These are phyloP conservation scores for Drosophila differens DNA, from an alignment of 2,888 invertebrate species.

Conservation along the genomic window DNA sequence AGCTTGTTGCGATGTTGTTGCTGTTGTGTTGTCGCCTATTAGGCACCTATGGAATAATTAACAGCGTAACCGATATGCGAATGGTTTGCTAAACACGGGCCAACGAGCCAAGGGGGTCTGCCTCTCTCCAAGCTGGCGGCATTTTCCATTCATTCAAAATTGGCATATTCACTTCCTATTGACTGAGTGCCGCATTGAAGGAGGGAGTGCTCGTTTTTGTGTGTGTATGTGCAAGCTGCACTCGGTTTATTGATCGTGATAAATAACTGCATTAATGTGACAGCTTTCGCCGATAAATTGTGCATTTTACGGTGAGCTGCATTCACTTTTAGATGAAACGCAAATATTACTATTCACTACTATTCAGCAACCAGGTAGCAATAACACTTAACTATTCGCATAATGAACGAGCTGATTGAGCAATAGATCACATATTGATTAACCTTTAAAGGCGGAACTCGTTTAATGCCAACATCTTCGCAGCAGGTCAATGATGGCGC, in stretches of 20 bases:
- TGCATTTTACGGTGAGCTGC: constrained; percentile 46
- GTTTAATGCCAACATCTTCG: constrained; percentile 32
- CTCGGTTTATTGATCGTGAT: constrained; percentile 60
- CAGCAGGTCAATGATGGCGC: constrained; percentile 2
- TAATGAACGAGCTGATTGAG: constrained; percentile 34
- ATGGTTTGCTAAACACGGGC: constrained; percentile 34
- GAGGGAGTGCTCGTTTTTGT: constrained; percentile 41
- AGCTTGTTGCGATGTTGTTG: constrained; percentile 20
- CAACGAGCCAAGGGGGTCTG: neutral
- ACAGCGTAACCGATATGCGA: constrained; percentile 70
- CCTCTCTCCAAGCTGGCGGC: constrained; percentile 21
- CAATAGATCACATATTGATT: constrained; percentile 31
- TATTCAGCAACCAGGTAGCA: constrained; percentile 27
- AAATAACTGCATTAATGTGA: constrained; percentile 80
- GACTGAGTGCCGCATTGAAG: constrained; percentile 48
- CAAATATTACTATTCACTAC: neutral
- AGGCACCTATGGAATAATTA: constrained; percentile 73
- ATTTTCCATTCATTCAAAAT: constrained; percentile 43
- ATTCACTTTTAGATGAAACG: constrained; percentile 1
- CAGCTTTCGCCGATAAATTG: constrained; percentile 71
- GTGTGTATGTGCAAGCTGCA: constrained; percentile 32
- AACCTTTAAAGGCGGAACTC: constrained; percentile 40
- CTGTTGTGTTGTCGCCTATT: constrained; percentile 57
- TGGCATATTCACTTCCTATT: constrained; percentile 70
- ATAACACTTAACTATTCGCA: constrained; percentile 15